A percentile compares a stretch with the other conserved stretches of the same genome.
Conservation (phyloP, 2,888 invertebrate species). For the Cloeon dipterum region DNA sequence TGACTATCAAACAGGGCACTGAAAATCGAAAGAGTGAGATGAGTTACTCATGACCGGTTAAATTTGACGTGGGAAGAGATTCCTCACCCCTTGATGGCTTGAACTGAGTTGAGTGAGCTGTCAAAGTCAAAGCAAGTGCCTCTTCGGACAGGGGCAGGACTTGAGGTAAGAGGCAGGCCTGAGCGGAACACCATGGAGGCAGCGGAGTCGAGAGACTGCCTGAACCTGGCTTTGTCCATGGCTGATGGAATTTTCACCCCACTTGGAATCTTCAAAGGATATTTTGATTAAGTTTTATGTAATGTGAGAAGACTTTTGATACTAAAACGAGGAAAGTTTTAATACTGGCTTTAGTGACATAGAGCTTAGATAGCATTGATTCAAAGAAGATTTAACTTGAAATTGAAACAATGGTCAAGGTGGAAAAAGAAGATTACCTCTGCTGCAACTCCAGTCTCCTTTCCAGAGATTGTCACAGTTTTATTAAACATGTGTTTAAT, state of each 20-base stretch:
- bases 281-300: too few relatives aligned
- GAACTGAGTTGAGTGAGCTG: conserved; percentile 50
- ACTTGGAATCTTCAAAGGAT: too few relatives aligned
- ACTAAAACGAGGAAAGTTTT: too few relatives aligned
- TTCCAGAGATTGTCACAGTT: not conserved
- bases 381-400: not conserved
- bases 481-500: conserved; percentile 1
- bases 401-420: not conserved
- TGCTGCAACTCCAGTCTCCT: not conserved
- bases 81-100: conserved; percentile 60
- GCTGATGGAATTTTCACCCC: conserved; percentile 32
- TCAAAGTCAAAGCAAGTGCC: conserved; percentile 70
- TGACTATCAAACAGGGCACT: conserved; percentile 37
- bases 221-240: conserved; percentile 45
- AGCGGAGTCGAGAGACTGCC: conserved; percentile 50
- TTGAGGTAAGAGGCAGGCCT: conserved; percentile 62
- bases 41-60: not conserved
- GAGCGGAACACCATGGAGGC: conserved; percentile 66
- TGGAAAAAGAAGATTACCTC: not conserved
- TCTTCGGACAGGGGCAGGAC: conserved; percentile 59
- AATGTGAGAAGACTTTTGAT: too few relatives aligned
- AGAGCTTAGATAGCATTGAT: too few relatives aligned
- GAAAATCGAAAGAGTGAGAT: conserved; percentile 11
- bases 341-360: too few relatives aligned
- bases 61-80: too few relatives aligned